phyloP scores from a whole-genome alignment of 2,113 vertebrate species.

The Pachypanchax playfairii region DNA sequence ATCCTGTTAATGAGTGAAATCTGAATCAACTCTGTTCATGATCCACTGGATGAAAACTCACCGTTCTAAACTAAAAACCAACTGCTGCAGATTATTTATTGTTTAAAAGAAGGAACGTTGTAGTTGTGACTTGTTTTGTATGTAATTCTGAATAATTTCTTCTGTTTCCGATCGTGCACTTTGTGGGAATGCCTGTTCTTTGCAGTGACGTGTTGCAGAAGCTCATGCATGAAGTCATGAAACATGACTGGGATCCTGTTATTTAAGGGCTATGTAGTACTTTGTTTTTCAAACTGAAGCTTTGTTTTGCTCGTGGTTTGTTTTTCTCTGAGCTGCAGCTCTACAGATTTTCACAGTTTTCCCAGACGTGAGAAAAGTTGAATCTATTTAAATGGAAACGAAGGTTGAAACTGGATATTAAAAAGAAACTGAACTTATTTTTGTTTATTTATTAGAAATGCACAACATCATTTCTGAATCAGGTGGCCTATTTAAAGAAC shows the following conservation, averaged over 20 bases:
- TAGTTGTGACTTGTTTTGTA: slow-evolving; percentile 41
- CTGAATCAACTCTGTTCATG: too few species aligned
- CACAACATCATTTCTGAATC: slow-evolving; percentile 8
- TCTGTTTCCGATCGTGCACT: slow-evolving; percentile 65
- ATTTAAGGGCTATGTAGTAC: slow-evolving; percentile 65
- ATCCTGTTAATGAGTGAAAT: slow-evolving; percentile 47
- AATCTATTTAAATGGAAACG: too few species aligned
- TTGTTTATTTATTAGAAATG: too few species aligned
- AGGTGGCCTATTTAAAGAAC: slow-evolving; percentile 8
- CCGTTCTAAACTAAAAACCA: slow-evolving; percentile 27
- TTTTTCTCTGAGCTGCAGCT: too few species aligned
- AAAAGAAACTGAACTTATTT: too few species aligned
- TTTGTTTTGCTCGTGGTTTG: slow-evolving; percentile 10
- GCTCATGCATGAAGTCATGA: slow-evolving; percentile 71
- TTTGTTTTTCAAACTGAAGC: slow-evolving; percentile 35
- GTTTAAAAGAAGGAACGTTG: too few species aligned
- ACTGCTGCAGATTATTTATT: slow-evolving; percentile 60
- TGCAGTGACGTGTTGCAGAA: slow-evolving; percentile 64
- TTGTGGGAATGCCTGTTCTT: slow-evolving; percentile 74
- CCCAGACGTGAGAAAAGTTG: too few species aligned
- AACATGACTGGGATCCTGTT: slow-evolving; percentile 55
- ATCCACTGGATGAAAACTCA: slow-evolving; percentile 45
- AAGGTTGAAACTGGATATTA: too few species aligned
- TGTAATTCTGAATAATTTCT: slow-evolving; percentile 40
- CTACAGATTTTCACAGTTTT: too few species aligned